A percentile compares a stretch with the other conserved stretches of the same genome.
Conservation (phyloP, 2,797 vertebrate genomes). For the Streptopelia turtur region DNA sequence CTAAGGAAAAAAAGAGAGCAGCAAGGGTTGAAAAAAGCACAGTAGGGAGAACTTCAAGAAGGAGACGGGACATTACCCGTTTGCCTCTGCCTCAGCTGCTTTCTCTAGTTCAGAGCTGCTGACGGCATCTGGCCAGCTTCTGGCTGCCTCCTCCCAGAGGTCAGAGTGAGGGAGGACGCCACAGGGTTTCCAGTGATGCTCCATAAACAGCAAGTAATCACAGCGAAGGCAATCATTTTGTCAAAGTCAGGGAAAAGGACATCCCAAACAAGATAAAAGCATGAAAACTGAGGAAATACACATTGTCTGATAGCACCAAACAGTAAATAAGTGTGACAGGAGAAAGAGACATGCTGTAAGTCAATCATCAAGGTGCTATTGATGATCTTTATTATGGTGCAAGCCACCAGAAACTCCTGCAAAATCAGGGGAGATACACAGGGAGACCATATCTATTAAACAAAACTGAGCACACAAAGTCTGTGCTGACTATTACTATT, state of each 20-base stretch:
- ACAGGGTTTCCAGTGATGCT: not conserved
- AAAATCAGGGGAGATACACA: not conserved
- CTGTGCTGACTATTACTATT: not conserved
- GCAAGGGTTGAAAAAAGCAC: not conserved
- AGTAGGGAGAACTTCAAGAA: not conserved
- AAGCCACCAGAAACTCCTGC: not conserved
- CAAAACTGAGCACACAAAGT: not conserved
- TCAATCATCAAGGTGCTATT: not conserved
- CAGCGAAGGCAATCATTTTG: not conserved
- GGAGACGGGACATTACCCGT: not conserved
- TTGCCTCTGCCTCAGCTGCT: not conserved
- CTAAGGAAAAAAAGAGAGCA: not conserved
- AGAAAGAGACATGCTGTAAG: not conserved
- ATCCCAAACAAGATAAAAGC: not conserved
- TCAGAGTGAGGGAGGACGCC: not conserved
- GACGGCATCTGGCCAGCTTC: not conserved
- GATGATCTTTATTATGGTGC: not conserved
- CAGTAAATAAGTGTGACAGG: rapidly evolving
- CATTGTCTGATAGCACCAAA: not conserved
- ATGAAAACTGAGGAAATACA: not conserved
- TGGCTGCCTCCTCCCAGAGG: not conserved
- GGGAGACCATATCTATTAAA: rapidly evolving
- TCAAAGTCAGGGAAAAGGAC: not conserved
- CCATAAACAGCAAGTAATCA: not conserved
- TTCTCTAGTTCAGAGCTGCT: not conserved